These are phyloP conservation scores for Coenobita brevimanus DNA, from an alignment of 1,140 invertebrate species.

Conservation along the genomic window DNA sequence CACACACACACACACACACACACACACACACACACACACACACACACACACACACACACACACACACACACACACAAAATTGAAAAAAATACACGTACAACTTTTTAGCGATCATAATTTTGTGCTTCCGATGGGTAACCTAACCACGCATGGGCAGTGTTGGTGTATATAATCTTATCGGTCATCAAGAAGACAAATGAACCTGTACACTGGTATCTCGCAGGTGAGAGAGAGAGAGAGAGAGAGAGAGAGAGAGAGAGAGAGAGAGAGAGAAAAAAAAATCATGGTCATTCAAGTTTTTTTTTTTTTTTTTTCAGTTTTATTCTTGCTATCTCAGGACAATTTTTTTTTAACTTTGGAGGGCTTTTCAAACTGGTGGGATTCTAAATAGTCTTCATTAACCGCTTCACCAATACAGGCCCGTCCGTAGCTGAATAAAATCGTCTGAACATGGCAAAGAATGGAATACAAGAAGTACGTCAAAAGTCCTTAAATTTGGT, in stretches of 20 bases:
- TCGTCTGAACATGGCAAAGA: too few relatives aligned
- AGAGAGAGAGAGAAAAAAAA: not conserved
- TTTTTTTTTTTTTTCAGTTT: not conserved
- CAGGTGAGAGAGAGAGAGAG: not conserved
- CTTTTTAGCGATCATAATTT: not conserved
- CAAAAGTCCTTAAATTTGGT: too few relatives aligned
- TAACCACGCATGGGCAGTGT: too few relatives aligned
- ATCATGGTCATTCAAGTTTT: not conserved
- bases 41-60: not conserved
- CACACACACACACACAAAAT: not conserved
- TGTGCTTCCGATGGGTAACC: too few relatives aligned
- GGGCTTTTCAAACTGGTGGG: too few relatives aligned
- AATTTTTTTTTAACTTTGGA: too few relatives aligned
- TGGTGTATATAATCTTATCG: too few relatives aligned
- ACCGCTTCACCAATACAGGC: too few relatives aligned
- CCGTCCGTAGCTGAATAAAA: too few relatives aligned
- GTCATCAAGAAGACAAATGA: too few relatives aligned
- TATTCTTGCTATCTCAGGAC: not conserved
- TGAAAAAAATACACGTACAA: not conserved
- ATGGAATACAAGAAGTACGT: too few relatives aligned
- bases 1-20: constrained; percentile 14
- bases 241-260: not conserved
- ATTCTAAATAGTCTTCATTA: too few relatives aligned
- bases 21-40: constrained; percentile 7
- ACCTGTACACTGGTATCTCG: not conserved